Evolutionary conservation across 2,113 vertebrate species (phyloP).

Genomic region (Serilophus lunatus): DNA sequence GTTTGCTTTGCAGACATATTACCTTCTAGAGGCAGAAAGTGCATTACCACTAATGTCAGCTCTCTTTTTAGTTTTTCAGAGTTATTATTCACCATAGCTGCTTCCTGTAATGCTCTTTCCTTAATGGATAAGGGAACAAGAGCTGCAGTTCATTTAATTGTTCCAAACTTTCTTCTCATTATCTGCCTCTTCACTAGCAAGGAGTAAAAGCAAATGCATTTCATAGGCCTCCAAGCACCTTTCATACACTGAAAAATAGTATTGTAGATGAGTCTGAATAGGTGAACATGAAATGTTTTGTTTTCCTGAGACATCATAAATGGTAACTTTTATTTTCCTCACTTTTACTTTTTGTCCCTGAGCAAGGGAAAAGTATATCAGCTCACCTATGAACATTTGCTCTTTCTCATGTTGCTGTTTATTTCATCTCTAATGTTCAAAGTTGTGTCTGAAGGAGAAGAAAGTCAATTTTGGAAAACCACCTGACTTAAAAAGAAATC

Average conservation of each 20-base stretch:
- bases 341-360: not conserved
- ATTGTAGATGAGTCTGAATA: not conserved
- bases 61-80: slow-evolving; percentile 44
- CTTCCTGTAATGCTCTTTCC: slow-evolving; percentile 43
- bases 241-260: not conserved
- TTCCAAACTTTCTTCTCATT: slow-evolving; percentile 46
- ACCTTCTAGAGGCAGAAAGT: slow-evolving; percentile 15
- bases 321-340: not conserved
- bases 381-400: not conserved
- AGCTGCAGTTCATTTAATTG: slow-evolving; percentile 37
- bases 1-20: slow-evolving; percentile 43
- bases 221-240: not conserved
- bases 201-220: not conserved
- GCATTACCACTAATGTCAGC: slow-evolving; percentile 60
- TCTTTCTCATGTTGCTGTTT: not conserved
- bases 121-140: slow-evolving; percentile 43
- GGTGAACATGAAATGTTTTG: not conserved
- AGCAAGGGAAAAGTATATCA: not conserved
- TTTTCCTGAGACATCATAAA: not conserved
- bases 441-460: not conserved
- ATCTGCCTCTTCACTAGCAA: not conserved
- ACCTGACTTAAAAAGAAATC: not conserved
- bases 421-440: not conserved
- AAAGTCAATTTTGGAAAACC: not conserved
- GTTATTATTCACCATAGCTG: slow-evolving; percentile 41